Evolutionary conservation across 2,797 vertebrate genomes (phyloP).

Genomic region (Tachyglossus aculeatus): DNA sequence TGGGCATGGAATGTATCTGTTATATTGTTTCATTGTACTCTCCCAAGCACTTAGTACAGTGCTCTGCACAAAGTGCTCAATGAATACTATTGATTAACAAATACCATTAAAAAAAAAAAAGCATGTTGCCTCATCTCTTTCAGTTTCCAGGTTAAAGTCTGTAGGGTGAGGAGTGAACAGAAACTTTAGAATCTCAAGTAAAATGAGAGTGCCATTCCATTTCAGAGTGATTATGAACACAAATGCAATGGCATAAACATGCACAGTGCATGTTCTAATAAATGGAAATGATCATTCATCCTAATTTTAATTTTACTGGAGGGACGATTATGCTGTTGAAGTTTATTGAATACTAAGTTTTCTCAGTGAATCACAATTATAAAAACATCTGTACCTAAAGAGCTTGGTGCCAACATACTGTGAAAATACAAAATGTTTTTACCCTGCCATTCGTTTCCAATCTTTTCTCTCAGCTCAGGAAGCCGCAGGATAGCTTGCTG

Average conservation of each 20-base stretch:
- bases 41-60: no score
- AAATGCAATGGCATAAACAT: not conserved
- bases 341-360: not conserved
- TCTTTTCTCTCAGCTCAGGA: constrained; percentile 13
- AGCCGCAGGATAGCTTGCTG: not conserved
- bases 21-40: no score
- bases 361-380: constrained; percentile 8
- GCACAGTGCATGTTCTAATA: not conserved
- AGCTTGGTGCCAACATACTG: not conserved
- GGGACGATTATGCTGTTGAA: not conserved
- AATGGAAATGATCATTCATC: not conserved
- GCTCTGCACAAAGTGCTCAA: no score
- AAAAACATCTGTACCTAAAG: not conserved
- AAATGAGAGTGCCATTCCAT: not conserved
- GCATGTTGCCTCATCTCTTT: no score
- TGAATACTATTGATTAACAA: no score
- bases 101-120: no score
- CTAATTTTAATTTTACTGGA: no score
- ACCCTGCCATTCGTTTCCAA: not conserved
- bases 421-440: constrained; percentile 13
- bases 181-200: not conserved
- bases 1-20: no score
- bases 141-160: not conserved
- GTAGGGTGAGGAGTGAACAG: not conserved
- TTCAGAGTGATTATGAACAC: not conserved